Base-by-base conservation (phyloP, 2,113 vertebrate species). In the Sander vitreus region DNA sequence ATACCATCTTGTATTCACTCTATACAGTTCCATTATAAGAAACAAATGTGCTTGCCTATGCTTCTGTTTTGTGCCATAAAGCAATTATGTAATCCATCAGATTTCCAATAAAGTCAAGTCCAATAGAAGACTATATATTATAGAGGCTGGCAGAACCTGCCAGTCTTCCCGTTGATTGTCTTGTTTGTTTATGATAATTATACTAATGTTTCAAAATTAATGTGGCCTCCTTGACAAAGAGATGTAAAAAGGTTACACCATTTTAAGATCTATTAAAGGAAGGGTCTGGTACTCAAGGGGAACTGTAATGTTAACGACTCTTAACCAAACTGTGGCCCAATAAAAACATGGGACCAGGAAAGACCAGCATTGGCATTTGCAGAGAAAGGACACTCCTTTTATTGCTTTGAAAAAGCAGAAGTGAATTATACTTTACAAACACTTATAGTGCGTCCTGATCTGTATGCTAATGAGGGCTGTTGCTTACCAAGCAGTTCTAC, bases 401-500 rank as follows among this genome's bases (percentile, higher is more conserved):
- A 85, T 62, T 58, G 58, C 73, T 73, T 78, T 68, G 69, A 80
- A 70, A 76, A 73, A 69, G 76, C 63, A 82, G 70, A 13, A 25
- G 54, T 84, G 51, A 88, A 88, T 83, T 88, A 73, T 71, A 87
- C 60, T 82, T 85, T 55, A 81, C 71, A 85, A 83, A 90, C 83
- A 84, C 81, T 88, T 88, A 76, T 62, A 84, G 78, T 67, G 74
- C 74, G 66, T 81, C 74, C 77, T 89, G 85, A 89, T 83, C 76
- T 89, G 80, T 88, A 89, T 90, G 80, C 74, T 88, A 80, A 92
- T 85, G 85, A 82, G 77, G 45, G 27, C 25, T 64, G 60, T 59
- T 85, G 80, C 86, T 93, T 86, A 85, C 68, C 50, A 81, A 76
- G 78, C 83, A 90, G 78, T 83, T 85, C 70, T 83, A 75, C 15